Evolutionary conservation across 2,113 vertebrate species (phyloP).

Genomic region (Chlamydotis undulata): DNA sequence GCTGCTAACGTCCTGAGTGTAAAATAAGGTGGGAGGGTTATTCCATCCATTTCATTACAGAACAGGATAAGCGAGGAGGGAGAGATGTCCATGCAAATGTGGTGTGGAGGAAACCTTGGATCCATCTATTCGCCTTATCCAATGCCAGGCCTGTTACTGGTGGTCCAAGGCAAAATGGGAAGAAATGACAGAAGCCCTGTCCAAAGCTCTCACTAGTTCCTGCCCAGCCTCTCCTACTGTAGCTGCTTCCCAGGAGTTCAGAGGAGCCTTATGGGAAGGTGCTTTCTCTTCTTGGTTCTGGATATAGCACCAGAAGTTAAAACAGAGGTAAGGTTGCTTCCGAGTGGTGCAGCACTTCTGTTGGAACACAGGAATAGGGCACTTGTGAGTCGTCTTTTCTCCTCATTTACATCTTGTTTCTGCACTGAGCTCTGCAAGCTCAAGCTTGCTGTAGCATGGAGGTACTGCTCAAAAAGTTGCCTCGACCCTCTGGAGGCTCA

Average conservation of each 20-base stretch:
- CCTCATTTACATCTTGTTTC: background rate
- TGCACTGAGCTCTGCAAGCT: background rate
- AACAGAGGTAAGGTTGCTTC: slow-evolving; percentile 14
- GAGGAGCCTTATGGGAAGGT: background rate
- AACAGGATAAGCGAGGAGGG: background rate
- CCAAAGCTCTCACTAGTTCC: background rate
- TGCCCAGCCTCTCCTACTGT: background rate
- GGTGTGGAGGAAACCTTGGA: background rate
- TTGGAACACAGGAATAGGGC: background rate
- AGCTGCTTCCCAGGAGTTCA: background rate
- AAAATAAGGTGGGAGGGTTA: background rate
- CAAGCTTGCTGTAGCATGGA: background rate
- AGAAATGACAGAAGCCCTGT: background rate
- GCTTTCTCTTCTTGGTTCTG: background rate
- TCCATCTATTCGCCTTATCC: background rate
- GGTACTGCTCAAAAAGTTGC: background rate
- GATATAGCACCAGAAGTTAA: slow-evolving; percentile 1
- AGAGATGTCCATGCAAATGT: background rate
- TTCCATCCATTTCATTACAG: background rate
- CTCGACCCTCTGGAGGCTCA: background rate
- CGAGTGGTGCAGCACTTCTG: background rate
- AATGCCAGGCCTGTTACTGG: background rate
- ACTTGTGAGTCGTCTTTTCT: background rate
- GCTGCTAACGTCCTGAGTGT: background rate
- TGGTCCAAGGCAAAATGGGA: background rate